A percentile compares a stretch with the other conserved stretches of the same genome.
phyloP scores from a whole-genome alignment of 2,797 vertebrate genomes.

The Epinephelus awoara region DNA sequence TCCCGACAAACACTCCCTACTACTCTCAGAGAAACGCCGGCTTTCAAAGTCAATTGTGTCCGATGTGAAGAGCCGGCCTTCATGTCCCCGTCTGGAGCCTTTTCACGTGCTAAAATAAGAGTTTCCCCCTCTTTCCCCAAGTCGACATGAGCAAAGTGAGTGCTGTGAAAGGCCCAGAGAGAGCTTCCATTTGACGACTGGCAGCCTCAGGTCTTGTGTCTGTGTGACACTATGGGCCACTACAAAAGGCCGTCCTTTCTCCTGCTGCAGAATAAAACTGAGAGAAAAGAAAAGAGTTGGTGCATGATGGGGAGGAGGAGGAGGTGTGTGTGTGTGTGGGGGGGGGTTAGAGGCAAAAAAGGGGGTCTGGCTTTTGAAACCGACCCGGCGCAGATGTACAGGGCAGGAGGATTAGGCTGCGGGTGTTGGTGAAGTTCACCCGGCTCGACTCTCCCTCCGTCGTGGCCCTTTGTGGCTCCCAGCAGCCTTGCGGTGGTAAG shows the following conservation, averaged over 20 bases:
- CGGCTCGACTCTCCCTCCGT: conserved; percentile 85
- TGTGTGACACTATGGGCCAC: conserved; percentile 70
- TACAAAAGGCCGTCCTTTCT: conserved; percentile 89
- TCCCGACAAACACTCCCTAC: conserved; percentile 66
- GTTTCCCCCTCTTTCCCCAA: conserved; percentile 62
- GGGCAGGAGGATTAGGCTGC: conserved; percentile 93
- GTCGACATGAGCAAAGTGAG: conserved; percentile 79
- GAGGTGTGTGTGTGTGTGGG: conserved; percentile 28
- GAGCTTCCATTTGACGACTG: conserved; percentile 73
- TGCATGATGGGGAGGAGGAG: conserved; percentile 55
- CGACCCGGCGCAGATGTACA: conserved; percentile 90
- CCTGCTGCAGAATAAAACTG: conserved; percentile 89
- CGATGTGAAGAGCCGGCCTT: conserved; percentile 73
- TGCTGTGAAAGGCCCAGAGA: conserved; percentile 63
- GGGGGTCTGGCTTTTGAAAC: conserved; percentile 92
- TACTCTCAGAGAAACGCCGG: conserved; percentile 53
- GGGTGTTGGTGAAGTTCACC: conserved; percentile 86
- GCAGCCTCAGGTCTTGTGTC: conserved; percentile 72
- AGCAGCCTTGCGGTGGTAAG: conserved; percentile 89
- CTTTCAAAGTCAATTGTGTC: conserved; percentile 75
- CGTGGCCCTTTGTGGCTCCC: conserved; percentile 86
- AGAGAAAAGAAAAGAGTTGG: conserved; percentile 83
- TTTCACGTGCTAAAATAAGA: conserved; percentile 77
- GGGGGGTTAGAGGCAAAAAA: conserved; percentile 59
- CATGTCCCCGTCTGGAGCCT: conserved; percentile 69